Evolutionary conservation across 2,888 invertebrate genomes (phyloP), one percentile per base, ranked within the genome.

Genomic region (Keiferia lycopersicella): DNA sequence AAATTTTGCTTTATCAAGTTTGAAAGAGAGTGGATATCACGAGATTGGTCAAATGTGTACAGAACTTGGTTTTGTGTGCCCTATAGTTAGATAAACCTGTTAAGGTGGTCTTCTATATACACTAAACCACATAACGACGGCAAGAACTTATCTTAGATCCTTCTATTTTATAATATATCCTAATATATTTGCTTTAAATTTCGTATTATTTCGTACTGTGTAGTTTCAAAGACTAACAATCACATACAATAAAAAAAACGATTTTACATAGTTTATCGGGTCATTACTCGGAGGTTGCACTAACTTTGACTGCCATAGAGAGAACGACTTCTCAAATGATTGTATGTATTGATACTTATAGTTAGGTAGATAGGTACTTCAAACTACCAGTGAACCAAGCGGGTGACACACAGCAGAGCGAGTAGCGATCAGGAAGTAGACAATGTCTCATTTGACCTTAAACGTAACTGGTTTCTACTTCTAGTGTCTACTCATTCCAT

Each of bases 391-490:
- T 73, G 69, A 67, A 64, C 67, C 62, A 73, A 71, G 72, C 68
- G 63, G 73, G 73, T 72, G 73, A 76, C 73, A 73, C 60, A 67
- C 68, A 71, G 69, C 69, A 69, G 72, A 71, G 72, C 51, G 10
- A 63, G 48, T 59, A 63, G 60, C 61, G 67, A 77, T 78, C 76
- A 79, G 80, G 79, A 79, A 81, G 65, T 69, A 67, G 68, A 75
- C 76, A 76, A 74, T 78, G 77, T 77, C 78, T 78, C 75, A 74
- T 78, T 83, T 81, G 83, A 79, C 83, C 82, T 79, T 73, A 76
- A 78, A 67, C 61, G 41, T 66, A 75, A 67, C 78, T 75, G 72
- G 78, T 77, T 71, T 26, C 34, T 34, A 34, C 34, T 34, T 34
- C 8, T 34, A 2, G 14, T 41, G 41, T n/a, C 16, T 45, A 45